Conservation (phyloP, 2,113 vertebrate genomes). For the Sorex araneus region DNA sequence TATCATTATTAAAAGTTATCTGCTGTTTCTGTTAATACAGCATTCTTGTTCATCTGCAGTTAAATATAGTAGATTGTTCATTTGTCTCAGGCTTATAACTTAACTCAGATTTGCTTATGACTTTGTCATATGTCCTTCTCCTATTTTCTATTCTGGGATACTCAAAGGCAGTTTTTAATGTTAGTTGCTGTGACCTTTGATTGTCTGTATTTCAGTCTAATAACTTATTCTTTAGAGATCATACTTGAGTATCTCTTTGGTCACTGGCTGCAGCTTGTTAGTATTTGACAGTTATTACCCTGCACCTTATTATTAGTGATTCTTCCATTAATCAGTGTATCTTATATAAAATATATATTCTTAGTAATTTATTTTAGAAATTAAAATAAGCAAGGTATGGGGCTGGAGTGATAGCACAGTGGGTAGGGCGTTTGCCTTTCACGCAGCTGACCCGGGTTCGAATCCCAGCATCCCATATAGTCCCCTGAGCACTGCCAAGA, state of each 20-base stretch:
- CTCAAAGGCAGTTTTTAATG: neutral
- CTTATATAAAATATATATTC: no score
- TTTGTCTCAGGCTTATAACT: neutral
- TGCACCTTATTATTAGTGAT: neutral
- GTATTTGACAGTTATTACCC: neutral
- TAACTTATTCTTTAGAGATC: neutral
- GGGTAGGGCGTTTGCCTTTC: no score
- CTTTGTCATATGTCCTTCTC: neutral
- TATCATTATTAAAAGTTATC: neutral
- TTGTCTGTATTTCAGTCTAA: neutral
- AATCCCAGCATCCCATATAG: no score
- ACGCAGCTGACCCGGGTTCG: no score
- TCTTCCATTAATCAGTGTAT: neutral
- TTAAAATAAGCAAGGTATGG: no score
- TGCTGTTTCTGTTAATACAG: neutral
- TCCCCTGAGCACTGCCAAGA: no score
- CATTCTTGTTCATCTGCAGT: neutral
- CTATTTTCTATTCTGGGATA: constrained; percentile 1
- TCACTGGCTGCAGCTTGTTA: neutral
- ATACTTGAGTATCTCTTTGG: neutral
- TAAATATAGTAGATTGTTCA: neutral
- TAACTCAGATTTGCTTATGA: neutral
- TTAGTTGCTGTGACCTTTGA: neutral
- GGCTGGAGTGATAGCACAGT: no score
- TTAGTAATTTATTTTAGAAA: no score